Conservation (phyloP, 2,113 vertebrate genomes). For the Ailurus styani region DNA sequence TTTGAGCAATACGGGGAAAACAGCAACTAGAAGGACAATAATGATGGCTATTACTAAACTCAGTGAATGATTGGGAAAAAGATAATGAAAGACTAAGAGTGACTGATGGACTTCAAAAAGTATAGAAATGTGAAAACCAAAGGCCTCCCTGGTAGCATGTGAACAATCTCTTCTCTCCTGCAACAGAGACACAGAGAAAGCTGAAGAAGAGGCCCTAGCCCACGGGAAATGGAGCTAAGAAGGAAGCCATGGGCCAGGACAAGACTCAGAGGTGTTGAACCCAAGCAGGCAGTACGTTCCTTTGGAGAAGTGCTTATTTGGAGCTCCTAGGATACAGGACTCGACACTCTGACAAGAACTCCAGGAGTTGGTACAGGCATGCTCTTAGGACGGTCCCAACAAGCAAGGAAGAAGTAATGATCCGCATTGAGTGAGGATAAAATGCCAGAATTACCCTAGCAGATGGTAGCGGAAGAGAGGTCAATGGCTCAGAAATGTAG, state of each 20-base stretch:
- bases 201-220: neutral
- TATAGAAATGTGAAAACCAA: neutral
- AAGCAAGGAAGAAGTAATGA: neutral
- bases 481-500: neutral
- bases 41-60: neutral
- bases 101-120: neutral
- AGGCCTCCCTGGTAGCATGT: neutral
- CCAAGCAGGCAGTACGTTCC: neutral
- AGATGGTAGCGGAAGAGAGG: neutral
- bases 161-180: neutral
- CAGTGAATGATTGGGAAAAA: neutral
- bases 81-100: neutral
- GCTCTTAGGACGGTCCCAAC: neutral
- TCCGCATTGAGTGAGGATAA: neutral
- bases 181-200: neutral
- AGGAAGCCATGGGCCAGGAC: fast-evolving
- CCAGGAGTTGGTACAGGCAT: neutral
- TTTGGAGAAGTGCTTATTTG: neutral
- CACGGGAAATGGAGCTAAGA: neutral
- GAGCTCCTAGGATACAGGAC: neutral
- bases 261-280: neutral
- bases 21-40: neutral
- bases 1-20: neutral
- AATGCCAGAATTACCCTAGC: neutral
- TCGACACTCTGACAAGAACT: neutral